phyloP scores from a whole-genome alignment of 2,888 invertebrate genomes.

The Euzophera pinguis region DNA sequence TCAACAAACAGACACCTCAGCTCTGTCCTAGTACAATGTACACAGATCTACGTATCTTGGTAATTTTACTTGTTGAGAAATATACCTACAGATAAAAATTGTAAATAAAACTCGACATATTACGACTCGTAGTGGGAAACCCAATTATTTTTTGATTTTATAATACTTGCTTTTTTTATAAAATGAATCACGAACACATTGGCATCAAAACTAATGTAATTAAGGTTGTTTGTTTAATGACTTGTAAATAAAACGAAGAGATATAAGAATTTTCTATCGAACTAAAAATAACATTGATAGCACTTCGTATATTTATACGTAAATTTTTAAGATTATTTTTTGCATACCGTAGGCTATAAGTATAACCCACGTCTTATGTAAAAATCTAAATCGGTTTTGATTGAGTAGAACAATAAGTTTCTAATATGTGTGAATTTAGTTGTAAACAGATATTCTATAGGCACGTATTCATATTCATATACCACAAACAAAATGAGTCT shows the following conservation, averaged over 20 bases:
- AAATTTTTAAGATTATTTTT: too few species aligned
- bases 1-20: constrained; percentile 66
- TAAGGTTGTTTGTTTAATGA: neutral
- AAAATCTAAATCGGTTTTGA: too few species aligned
- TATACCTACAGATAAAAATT: constrained; percentile 64
- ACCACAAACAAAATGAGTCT: constrained; percentile 3
- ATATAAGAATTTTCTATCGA: neutral
- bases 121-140: constrained; percentile 36
- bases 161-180: neutral
- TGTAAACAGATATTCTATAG: too few species aligned
- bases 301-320: too few species aligned
- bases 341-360: too few species aligned
- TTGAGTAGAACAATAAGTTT: too few species aligned
- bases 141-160: constrained; percentile 32
- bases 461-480: neutral
- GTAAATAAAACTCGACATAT: constrained; percentile 54
- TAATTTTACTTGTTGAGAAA: constrained; percentile 71
- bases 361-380: too few species aligned
- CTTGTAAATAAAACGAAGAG: neutral
- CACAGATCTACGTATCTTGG: constrained; percentile 69
- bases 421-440: too few species aligned
- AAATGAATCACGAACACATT: neutral
- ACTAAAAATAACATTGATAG: too few species aligned
- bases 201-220: neutral
- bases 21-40: constrained; percentile 71